Base-by-base conservation (phyloP, 2,797 vertebrate species). In the Percopsis omiscomaycus region DNA sequence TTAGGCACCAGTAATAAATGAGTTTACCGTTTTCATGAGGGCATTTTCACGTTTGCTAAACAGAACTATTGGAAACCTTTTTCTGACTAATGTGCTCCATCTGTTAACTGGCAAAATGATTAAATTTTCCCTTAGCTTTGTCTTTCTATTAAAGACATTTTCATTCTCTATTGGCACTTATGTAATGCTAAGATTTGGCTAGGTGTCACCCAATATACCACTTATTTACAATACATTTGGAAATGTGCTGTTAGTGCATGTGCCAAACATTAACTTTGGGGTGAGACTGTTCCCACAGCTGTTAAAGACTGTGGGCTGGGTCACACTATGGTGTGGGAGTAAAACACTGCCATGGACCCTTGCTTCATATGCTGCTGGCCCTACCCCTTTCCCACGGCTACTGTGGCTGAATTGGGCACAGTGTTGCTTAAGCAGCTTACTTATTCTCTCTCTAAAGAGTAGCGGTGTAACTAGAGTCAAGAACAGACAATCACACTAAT, bases 361-460 rank as follows among this genome's bases (percentile, higher is more conserved):
- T 67, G 13, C 14, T 59, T 52, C 32, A 11, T 65, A 65, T 79
- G 81, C 56, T 61, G 55, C 45, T 74, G 75, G 82, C 55, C 83
- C 62, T 61, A 79, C 84, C 70, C 83, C 80, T 90, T 95, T 96
- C 93, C 89, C 94, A 96, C 94, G 91, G 90, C 84, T 89, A 59
- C 71, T 66, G 72, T 87, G 86, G 76, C 82, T 69, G 73, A 74
- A 66, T 54, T 70, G 67, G 74, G 60, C 64, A 62, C 71, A 64
- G 52, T 87, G 86, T 88, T 88, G 79, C 85, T 82, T 68, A 44
- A 61, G 77, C 83, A 83, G 89, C 79, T 84, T 86, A 86, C 89
- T 84, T 85, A 78, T 87, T 83, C 88, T 90, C 89, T 89, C 0
- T 93, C 78, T 32, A 87, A 84, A n/a, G 89, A 87, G 84, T 92